Base-by-base conservation (phyloP, 2,113 vertebrate species). In the Trichechus manatus region DNA sequence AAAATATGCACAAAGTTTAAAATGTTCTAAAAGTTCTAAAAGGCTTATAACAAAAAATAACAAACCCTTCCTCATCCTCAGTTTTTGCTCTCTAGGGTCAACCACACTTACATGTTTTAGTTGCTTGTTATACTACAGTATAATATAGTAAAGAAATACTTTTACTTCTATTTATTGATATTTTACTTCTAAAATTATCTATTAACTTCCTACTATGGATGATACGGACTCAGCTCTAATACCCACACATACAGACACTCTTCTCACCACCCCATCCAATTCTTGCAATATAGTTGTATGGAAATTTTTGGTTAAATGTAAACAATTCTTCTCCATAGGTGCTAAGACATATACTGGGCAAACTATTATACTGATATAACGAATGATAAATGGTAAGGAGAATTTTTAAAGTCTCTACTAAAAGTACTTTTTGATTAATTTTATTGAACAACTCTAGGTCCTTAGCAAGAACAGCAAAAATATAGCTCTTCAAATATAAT, bases 121-220 rank as follows among this genome's bases (percentile, higher is more conserved):
- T 50, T 94, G 9, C 47, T 74, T 91, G 72, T 29, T 64, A 95
- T 85, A 64, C 23, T 59, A 93, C 50, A 33, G 11, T 72, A 79
- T 3, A 72, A 31, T 56, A 66, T 10, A 81, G n/a, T 15, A 87
- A 25, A 61, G 3, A 53, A 85, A 36, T 79, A 6, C 2, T 74
- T 89, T 83, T 70, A 70, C 42, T 61, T 92, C 80, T 89, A 66
- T 70, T 95, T 96, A n/a, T 85, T 44, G 11, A 36, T 80, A 96
- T 88, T 81, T 89, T 78, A 89, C 23, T 47, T 87, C 9, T 70
- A 94, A 85, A 88, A 91, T 59, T 78, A 74, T 23, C 50, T 93
- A 74, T 25, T 83, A 95, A 83, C 14, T 82, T 75, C 77, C 84
- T 95, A 88, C 31, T 70, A 72, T 29, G 1, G 9, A 36, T 68